Base-by-base conservation (phyloP, 2,888 invertebrate genomes). In the Pristionchus maxplancki region DNA sequence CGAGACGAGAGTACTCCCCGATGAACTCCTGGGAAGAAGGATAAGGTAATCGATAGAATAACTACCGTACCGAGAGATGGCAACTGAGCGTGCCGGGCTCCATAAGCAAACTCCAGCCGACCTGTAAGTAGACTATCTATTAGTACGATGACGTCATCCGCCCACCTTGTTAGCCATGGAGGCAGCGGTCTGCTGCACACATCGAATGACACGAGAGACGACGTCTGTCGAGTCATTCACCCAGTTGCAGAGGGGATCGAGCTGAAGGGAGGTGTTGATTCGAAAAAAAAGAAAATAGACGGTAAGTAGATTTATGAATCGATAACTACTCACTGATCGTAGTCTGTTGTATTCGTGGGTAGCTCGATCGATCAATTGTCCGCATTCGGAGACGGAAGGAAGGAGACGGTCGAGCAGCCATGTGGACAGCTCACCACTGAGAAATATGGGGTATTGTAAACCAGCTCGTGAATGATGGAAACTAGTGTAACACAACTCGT, bases 21-120 rank as follows among this genome's bases (percentile, higher is more conserved):
- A 92, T 88, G 88, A 93, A 93, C 64, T 91, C 92, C 92, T 93
- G 89, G 28, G 90, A 44, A 20, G 74, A 44, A 9, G 24, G 24
- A 6, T 50, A 83, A 53, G 31, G 34, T 83, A 82, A 40, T 74
- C 74, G 24, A 74, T 71, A 34, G 20, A 31, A 74, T 37, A 44
- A 24, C 8, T 24, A 71, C 44, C 74, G 13, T 74, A 92, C 92
- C 67, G 92, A 90, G 24, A 94, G 89, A 88, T 94, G 93, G 15
- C 93, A 93, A 48, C 91, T 91, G 88, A 93, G 91, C 53, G 90
- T 92, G 64, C 94, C 94, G 11, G 94, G 94, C 74, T 94, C 92
- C 15, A 93, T 90, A 6, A 94, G 90, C 53, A 94, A 64, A 37
- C 93, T 93, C 92, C 92, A 94, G 53, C 90, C 89, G 31, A 94